Percentiles rank a stretch among this genome's conserved stretches.
These are phyloP conservation scores for Ibidorhyncha struthersii DNA, from an alignment of 2,113 vertebrate species.

Conservation along the genomic window DNA sequence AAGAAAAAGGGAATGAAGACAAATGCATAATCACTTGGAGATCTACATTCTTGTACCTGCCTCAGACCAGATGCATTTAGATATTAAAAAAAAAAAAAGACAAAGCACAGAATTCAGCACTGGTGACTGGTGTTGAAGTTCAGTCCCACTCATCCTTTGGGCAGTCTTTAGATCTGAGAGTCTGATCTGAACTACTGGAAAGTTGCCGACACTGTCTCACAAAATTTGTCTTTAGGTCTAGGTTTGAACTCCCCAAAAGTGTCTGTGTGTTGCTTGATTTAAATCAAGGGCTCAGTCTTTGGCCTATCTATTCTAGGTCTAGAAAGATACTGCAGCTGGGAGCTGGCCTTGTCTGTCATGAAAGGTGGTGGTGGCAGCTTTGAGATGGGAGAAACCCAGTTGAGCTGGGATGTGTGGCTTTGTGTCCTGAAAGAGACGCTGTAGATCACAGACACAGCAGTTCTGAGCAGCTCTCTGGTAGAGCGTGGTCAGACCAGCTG, in stretches of 20 bases:
- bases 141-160: not conserved
- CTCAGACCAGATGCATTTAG: not conserved
- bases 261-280: not conserved
- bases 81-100: not conserved
- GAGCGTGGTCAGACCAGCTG: accelerated
- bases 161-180: not conserved
- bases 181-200: not conserved
- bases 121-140: not conserved
- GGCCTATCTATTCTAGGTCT: not conserved
- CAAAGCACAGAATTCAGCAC: not conserved
- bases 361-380: not conserved
- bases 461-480: not conserved
- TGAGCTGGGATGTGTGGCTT: not conserved
- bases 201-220: not conserved
- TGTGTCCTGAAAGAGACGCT: not conserved
- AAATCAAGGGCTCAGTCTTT: not conserved
- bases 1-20: not conserved
- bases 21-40: not conserved
- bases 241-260: accelerated
- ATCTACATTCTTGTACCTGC: not conserved
- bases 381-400: accelerated
- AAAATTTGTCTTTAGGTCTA: not conserved
- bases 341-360: not conserved
- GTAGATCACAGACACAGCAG: accelerated
- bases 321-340: not conserved